Conservation (phyloP, 2,113 vertebrate genomes). For the Bothrops jararaca region DNA sequence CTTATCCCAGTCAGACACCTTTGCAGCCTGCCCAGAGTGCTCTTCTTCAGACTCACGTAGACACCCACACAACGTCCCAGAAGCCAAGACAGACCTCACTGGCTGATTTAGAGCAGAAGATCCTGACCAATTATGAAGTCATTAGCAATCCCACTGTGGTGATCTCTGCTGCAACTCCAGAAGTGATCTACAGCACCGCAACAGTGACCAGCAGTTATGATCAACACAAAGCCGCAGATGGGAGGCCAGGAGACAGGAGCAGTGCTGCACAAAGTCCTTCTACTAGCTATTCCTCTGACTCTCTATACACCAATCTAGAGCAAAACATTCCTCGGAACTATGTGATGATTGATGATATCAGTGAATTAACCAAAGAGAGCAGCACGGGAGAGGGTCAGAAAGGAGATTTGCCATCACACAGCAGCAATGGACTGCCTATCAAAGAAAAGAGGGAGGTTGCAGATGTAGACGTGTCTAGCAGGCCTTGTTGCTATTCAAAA, state of each 20-base stretch:
- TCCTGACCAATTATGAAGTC: constrained; percentile 94
- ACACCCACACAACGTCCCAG: constrained; percentile 79
- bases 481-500: constrained; percentile 82
- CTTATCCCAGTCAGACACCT: constrained; percentile 73
- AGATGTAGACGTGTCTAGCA: constrained; percentile 71
- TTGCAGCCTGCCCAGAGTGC: constrained; percentile 75
- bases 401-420: constrained; percentile 68
- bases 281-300: constrained; percentile 82
- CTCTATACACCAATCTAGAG: constrained; percentile 89
- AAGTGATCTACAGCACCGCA: constrained; percentile 73
- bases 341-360: constrained; percentile 98
- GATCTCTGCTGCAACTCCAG: constrained; percentile 80
- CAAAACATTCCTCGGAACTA: constrained; percentile 97
- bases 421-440: constrained; percentile 72
- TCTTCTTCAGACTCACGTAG: constrained; percentile 77
- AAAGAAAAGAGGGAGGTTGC: constrained; percentile 72
- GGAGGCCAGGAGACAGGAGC: constrained; percentile 73
- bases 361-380: constrained; percentile 93
- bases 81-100: constrained; percentile 91
- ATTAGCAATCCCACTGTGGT: constrained; percentile 79
- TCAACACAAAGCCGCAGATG: constrained; percentile 80
- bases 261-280: constrained; percentile 77
- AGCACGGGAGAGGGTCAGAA: constrained; percentile 79
- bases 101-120: constrained; percentile 93
- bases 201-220: constrained; percentile 75